Base-by-base conservation (phyloP, 2,113 vertebrate genomes). In the Dromiciops gliroides region DNA sequence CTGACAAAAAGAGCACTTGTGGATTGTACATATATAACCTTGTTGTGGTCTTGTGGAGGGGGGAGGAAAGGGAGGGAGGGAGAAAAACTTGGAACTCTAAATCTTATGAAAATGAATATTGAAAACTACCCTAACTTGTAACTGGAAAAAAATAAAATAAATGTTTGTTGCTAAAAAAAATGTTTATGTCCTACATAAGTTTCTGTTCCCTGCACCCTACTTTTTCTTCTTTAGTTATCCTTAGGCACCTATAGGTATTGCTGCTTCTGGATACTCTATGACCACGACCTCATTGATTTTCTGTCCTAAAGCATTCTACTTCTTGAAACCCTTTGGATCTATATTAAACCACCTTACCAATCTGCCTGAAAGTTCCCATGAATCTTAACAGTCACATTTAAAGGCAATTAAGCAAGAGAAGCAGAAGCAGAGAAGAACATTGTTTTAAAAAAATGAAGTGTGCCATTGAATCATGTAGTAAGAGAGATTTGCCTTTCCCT, bases 121-220 rank as follows among this genome's bases (percentile, higher is more conserved):
- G n/a, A n/a, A n/a, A n/a, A n/a, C n/a, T n/a, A n/a, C n/a, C n/a
- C n/a, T n/a, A n/a, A n/a, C n/a, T n/a, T n/a, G n/a, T n/a, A n/a
- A n/a, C n/a, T n/a, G n/a, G n/a, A n/a, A n/a, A n/a, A n/a, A n/a
- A n/a, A n/a, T n/a, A n/a, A n/a, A n/a, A n/a, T n/a, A n/a, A n/a
- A n/a, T n/a, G n/a, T n/a, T n/a, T n/a, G n/a, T n/a, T n/a, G n/a
- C n/a, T n/a, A n/a, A n/a, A n/a, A 83, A 83, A 83, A 83, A 83
- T 7, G 50, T 52, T n/a, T 44, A 6, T 53, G 83, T 28, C 52
- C 52, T 49, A 24, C 44, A 60, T 60, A 48, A 24, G 0, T 1
- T 12, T 50, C 67, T 0, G 0, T 51, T 12, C 19, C 89, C 49
- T 37, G 1, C 25, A 3, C n/a, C 49, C 44, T 0, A 49, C 2